A percentile compares a stretch with the other conserved stretches of the same genome.
Evolutionary conservation across 1,140 invertebrate species (phyloP).

Genomic region (Sycophaga agraensis): DNA sequence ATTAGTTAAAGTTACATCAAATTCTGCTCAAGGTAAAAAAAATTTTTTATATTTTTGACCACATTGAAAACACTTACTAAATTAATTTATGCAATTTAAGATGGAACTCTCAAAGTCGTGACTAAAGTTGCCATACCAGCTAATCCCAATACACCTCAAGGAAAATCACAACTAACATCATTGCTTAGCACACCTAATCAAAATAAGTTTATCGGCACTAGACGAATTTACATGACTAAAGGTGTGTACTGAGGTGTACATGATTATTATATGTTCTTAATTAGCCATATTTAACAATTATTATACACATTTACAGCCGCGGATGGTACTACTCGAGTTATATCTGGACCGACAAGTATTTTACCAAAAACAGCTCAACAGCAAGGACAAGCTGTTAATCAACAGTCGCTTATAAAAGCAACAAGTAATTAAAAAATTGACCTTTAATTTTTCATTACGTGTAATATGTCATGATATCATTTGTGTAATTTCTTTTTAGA

Average conservation of each 20-base stretch:
- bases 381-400: slow-evolving; percentile 45
- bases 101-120: slow-evolving; percentile 65
- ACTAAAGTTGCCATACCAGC: slow-evolving; percentile 65
- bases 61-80: slow-evolving; percentile 17
- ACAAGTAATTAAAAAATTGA: slow-evolving; percentile 35
- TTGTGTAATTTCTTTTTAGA: too few relatives aligned
- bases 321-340: slow-evolving; percentile 75
- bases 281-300: slow-evolving; percentile 10
- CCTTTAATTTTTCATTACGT: too few relatives aligned
- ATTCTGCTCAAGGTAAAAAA: slow-evolving; percentile 55
- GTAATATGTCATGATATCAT: too few relatives aligned
- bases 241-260: slow-evolving; percentile 42
- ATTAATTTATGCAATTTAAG: slow-evolving; percentile 39
- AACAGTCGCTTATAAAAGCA: slow-evolving; percentile 56
- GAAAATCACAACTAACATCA: slow-evolving; percentile 71
- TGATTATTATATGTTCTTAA: neutral
- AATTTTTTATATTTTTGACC: slow-evolving; percentile 17
- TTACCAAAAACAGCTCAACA: slow-evolving; percentile 56
- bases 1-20: slow-evolving; percentile 61
- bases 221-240: slow-evolving; percentile 80
- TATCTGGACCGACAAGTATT: slow-evolving; percentile 63
- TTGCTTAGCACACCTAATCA: slow-evolving; percentile 65
- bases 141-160: slow-evolving; percentile 58
- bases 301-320: slow-evolving; percentile 54
- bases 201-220: slow-evolving; percentile 68